Evolutionary conservation across 2,113 vertebrate genomes (phyloP), one percentile per base, ranked within the genome.

Genomic region (Antigone vipio): DNA sequence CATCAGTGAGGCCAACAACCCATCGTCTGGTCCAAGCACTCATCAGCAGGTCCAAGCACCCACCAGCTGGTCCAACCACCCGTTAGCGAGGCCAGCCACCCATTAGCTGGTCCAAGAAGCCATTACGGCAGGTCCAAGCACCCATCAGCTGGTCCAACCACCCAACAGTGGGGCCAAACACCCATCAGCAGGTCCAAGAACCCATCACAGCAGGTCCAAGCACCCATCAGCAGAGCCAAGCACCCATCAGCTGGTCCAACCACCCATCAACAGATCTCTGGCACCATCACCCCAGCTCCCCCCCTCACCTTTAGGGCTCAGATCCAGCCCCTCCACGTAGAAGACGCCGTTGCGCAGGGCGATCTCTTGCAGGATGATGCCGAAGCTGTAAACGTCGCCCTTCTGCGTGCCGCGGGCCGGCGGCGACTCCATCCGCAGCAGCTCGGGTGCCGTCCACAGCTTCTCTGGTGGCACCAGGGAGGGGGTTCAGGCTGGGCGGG

Each of bases 341-440:
- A 99, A 99, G 82, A 98, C 98, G 0, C 99, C 99, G 9, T 95
- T 98, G 30, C 99, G 98, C 67, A 99, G 97, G 13, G 99, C 99
- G 14, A 99, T 98, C 95, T 99, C 99, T 91, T 99, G 99, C 62
- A 99, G 98, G 95, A 99, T 99, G 96, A 99, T 98, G 3, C 98
- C 98, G 6, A 99, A 99, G 94, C 99, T 99, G 97, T 99, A 99
- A 2, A 99, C 96, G 3, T 99, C 99, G 0, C 99, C 99, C 44
- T 98, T 99, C 96, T 99, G 99, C 8, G 98, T 98, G 8, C 99
- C 99, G 1, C 98, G 96, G 2, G 96, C 93, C 0, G 96, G 97
- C 0, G 98, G 97, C 0, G 50, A 76, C 56, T 98, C 98, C 92
- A 96, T 96, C 52, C 99, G 91, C 88, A 99, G 96, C 75, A 99